Evolutionary conservation across 2,797 vertebrate species (phyloP).

Genomic region (Bovichtus variegatus): DNA sequence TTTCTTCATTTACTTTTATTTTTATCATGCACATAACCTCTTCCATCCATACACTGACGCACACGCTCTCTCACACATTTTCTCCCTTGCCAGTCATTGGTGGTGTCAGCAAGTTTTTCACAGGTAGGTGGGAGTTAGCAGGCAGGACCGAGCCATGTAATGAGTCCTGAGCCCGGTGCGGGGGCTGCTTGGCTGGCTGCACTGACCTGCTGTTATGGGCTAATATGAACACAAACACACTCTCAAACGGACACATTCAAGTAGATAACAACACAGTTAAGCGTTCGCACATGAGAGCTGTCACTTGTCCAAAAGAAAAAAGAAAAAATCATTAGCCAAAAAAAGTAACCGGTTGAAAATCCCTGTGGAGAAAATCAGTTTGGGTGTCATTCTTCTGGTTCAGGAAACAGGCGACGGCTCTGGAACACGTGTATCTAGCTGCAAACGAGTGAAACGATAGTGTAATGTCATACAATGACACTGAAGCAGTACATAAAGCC

Average conservation of each 20-base stretch:
- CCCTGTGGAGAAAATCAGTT: neutral
- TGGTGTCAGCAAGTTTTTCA: slow-evolving; percentile 67
- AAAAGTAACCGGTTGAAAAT: slow-evolving; percentile 9
- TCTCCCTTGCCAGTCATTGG: slow-evolving; percentile 56
- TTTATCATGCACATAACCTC: slow-evolving; percentile 20
- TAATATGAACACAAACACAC: slow-evolving; percentile 48
- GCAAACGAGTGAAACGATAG: slow-evolving; percentile 4
- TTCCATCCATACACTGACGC: slow-evolving; percentile 20
- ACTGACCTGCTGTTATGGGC: slow-evolving; percentile 58
- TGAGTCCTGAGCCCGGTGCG: slow-evolving; percentile 61
- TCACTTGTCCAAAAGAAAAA: slow-evolving; percentile 2
- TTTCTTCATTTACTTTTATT: too few relatives aligned
- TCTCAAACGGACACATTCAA: slow-evolving; percentile 25
- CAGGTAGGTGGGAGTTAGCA: slow-evolving; percentile 69
- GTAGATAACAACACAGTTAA: slow-evolving; percentile 29
- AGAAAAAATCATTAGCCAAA: neutral
- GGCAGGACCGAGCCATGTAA: slow-evolving; percentile 62
- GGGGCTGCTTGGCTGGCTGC: slow-evolving; percentile 54
- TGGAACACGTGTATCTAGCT: neutral
- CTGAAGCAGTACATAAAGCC: neutral
- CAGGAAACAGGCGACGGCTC: neutral
- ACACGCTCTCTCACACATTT: slow-evolving; percentile 53
- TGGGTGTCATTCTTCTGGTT: neutral
- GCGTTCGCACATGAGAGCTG: slow-evolving; percentile 22
- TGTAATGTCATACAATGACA: neutral